phyloP scores from a whole-genome alignment of 2,797 vertebrate genomes.

The Telmatherina bonti region DNA sequence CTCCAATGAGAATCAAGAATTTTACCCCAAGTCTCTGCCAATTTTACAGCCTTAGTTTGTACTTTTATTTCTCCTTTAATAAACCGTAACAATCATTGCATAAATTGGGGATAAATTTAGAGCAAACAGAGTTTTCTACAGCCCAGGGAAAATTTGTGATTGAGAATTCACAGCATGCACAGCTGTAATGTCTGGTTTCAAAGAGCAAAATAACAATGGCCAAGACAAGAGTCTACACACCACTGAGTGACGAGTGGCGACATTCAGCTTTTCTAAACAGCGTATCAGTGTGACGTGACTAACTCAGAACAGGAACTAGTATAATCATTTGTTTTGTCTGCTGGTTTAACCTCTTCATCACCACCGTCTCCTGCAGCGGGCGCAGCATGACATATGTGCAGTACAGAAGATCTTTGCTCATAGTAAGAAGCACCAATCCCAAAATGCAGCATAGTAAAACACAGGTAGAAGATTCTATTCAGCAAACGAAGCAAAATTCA shows the following conservation, averaged over 20 bases:
- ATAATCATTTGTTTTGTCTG: background rate
- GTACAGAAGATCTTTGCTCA: background rate
- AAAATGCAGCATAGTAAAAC: no score
- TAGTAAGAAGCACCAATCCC: no score
- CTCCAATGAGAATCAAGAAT: no score
- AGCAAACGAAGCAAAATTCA: no score
- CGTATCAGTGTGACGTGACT: background rate
- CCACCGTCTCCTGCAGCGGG: background rate
- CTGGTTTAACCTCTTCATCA: background rate
- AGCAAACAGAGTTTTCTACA: no score
- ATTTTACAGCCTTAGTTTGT: background rate
- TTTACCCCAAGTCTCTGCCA: background rate
- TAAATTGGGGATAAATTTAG: no score
- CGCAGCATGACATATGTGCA: background rate
- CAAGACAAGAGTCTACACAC: background rate
- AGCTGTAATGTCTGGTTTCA: background rate
- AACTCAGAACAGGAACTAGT: background rate
- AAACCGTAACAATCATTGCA: background rate
- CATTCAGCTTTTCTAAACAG: background rate
- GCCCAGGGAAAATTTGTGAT: background rate
- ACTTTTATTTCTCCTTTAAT: background rate
- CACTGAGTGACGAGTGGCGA: background rate
- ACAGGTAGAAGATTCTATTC: no score
- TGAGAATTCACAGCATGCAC: background rate
- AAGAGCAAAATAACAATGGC: background rate